These are phyloP conservation scores for Aphelenchoides fujianensis DNA, from an alignment of 1,140 invertebrate species.

Conservation along the genomic window DNA sequence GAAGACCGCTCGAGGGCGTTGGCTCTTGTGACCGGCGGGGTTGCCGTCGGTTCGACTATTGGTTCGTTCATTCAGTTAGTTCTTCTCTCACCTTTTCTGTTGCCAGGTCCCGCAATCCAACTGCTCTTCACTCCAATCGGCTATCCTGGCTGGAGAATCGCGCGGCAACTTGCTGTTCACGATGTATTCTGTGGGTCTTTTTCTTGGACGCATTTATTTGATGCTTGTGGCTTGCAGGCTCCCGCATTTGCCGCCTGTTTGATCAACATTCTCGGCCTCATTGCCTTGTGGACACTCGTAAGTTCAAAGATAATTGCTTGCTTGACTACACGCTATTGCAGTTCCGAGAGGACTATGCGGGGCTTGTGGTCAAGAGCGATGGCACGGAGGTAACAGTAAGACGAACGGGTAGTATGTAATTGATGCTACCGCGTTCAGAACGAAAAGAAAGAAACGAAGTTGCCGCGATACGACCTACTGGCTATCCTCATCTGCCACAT, in stretches of 20 bases:
- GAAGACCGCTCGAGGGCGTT: conserved; percentile 37
- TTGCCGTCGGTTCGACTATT: conserved; percentile 35
- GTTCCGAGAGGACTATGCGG: conserved; percentile 5
- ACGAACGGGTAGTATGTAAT: background rate
- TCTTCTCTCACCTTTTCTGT: too few relatives aligned
- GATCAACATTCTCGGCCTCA: background rate
- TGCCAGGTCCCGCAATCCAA: conserved; percentile 53
- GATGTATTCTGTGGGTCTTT: conserved; percentile 62
- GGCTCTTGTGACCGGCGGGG: conserved; percentile 26
- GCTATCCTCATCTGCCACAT: conserved; percentile 28
- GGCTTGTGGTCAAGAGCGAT: background rate
- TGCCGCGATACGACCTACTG: conserved; percentile 27
- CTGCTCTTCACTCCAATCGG: conserved; percentile 42
- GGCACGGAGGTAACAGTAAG: background rate
- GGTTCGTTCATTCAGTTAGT: too few relatives aligned
- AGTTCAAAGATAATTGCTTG: too few relatives aligned
- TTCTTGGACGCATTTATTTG: conserved; percentile 29
- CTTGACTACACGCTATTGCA: too few relatives aligned
- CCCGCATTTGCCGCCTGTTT: background rate
- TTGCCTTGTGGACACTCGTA: background rate
- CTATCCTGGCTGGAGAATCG: conserved; percentile 55
- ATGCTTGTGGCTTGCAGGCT: conserved; percentile 21
- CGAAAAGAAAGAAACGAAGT: background rate
- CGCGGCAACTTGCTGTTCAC: conserved; percentile 57
- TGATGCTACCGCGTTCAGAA: background rate